Conservation (phyloP, 1,140 invertebrate genomes). For the Bilobella aurantiaca region DNA sequence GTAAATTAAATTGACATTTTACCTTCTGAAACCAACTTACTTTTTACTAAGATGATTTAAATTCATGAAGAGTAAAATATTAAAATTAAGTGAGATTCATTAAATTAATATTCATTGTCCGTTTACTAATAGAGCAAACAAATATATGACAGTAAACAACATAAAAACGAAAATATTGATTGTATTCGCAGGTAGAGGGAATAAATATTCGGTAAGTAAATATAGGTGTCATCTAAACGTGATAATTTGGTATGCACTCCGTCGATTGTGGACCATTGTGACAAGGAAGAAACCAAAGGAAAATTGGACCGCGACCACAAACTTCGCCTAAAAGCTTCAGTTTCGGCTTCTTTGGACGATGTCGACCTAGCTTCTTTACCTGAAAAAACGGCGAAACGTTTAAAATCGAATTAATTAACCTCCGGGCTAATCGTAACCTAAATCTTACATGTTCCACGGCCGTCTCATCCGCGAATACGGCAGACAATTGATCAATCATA, state of each 20-base stretch:
- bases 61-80: too few relatives aligned
- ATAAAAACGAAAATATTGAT: too few relatives aligned
- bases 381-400: conserved; percentile 5
- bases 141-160: too few relatives aligned
- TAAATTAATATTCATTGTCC: too few relatives aligned
- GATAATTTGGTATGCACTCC: conserved; percentile 21
- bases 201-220: not conserved
- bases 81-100: too few relatives aligned
- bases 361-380: conserved; percentile 36
- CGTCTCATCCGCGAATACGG: conserved; percentile 71
- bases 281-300: conserved; percentile 22
- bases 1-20: too few relatives aligned
- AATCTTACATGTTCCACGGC: conserved; percentile 57
- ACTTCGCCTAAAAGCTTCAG: conserved; percentile 63
- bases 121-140: too few relatives aligned
- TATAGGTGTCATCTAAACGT: conserved; percentile 13
- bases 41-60: too few relatives aligned
- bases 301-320: conserved; percentile 54
- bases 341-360: conserved; percentile 54
- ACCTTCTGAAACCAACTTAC: too few relatives aligned
- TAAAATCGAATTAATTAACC: not conserved
- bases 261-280: conserved; percentile 22
- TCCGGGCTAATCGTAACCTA: not conserved
- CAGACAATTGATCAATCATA: conserved; percentile 76
- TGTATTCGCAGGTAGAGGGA: too few relatives aligned